Evolutionary conservation across 2,113 vertebrate genomes (phyloP).

Genomic region (Colius striatus): DNA sequence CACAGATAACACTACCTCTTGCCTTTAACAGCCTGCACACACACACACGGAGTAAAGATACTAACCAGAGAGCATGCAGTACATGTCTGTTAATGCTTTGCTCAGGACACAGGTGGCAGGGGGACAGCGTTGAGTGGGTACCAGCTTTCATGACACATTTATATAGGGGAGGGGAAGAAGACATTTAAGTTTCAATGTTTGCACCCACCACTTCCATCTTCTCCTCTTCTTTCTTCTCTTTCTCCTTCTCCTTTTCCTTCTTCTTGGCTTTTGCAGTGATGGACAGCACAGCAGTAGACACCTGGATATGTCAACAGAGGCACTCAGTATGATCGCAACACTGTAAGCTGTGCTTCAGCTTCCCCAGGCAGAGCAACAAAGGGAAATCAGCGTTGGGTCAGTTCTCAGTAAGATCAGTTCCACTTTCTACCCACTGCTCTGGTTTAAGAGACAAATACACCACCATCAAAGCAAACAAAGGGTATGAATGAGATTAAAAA

Average conservation of each 20-base stretch:
- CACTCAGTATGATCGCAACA: neutral
- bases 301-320: constrained; percentile 76
- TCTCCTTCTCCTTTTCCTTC: constrained; percentile 97
- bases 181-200: neutral
- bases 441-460: neutral
- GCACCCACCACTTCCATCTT: constrained; percentile 97
- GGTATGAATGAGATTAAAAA: neutral
- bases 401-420: neutral
- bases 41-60: neutral
- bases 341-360: neutral
- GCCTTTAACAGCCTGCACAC: neutral
- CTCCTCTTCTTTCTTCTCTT: constrained; percentile 91
- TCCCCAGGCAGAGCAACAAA: neutral
- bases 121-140: neutral
- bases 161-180: neutral
- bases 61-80: neutral
- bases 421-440: neutral
- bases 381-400: neutral
- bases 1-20: neutral
- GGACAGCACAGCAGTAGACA: constrained; percentile 97
- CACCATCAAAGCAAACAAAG: neutral
- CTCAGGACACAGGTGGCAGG: neutral
- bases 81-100: neutral
- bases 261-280: constrained; percentile 99
- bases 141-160: neutral